Conservation (phyloP, 2,797 vertebrate genomes). For the Anas flavirostris region DNA sequence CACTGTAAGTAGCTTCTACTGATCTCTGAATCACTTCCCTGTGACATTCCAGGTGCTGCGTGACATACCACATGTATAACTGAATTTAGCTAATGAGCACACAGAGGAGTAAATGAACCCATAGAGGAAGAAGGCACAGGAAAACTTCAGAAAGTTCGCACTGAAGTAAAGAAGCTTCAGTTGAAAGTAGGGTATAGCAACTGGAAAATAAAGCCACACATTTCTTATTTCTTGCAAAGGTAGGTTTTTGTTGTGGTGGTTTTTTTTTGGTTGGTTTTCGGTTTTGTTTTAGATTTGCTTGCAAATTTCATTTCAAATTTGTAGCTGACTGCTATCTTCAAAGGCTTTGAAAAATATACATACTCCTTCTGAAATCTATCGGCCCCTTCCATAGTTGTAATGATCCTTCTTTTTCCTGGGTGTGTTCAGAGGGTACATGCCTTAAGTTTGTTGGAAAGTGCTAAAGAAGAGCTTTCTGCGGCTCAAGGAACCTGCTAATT, state of each 20-base stretch:
- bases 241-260: not conserved
- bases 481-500: not conserved
- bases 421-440: not conserved
- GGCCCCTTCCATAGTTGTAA: rapidly evolving
- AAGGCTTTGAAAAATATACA: not conserved
- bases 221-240: not conserved
- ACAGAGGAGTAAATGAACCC: not conserved
- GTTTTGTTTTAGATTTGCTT: not conserved
- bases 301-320: not conserved
- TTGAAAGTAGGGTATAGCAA: not conserved
- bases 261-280: not conserved
- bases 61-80: not conserved
- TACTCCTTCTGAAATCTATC: not conserved
- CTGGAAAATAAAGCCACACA: not conserved
- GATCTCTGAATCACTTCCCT: not conserved
- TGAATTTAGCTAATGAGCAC: not conserved
- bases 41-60: not conserved
- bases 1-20: not conserved
- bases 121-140: not conserved
- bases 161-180: not conserved
- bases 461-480: not conserved
- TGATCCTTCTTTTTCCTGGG: not conserved
- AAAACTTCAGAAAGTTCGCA: not conserved
- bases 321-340: not conserved
- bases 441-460: not conserved